These are phyloP conservation scores for Peucedramus taeniatus DNA, from an alignment of 2,113 vertebrate species.

Conservation along the genomic window DNA sequence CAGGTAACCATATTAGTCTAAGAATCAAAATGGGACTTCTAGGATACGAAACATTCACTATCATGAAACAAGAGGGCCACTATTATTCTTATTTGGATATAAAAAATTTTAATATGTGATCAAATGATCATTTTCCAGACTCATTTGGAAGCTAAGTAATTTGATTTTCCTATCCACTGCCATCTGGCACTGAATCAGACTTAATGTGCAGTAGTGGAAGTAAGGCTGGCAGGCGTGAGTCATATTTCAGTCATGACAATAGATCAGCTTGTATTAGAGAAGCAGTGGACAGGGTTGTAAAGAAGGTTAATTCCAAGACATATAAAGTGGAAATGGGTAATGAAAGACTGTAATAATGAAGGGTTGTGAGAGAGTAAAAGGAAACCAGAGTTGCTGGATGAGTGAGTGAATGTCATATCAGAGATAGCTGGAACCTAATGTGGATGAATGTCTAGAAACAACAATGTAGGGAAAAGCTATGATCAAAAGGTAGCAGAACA, in stretches of 20 bases:
- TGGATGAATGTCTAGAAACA: neutral
- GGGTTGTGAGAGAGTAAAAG: neutral
- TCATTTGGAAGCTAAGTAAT: neutral
- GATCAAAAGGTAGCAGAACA: neutral
- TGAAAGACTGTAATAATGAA: neutral
- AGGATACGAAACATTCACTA: neutral
- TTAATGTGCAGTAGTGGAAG: neutral
- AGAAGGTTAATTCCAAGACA: neutral
- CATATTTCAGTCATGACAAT: neutral
- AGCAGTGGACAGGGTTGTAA: neutral
- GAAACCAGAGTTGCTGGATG: neutral
- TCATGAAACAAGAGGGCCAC: neutral
- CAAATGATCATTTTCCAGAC: neutral
- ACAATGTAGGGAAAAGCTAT: neutral
- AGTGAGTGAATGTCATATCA: neutral
- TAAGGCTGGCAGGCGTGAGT: neutral
- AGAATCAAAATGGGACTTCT: neutral
- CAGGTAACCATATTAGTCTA: neutral
- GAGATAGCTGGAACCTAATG: neutral
- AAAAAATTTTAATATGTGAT: neutral
- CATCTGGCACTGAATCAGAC: neutral
- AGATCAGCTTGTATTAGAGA: neutral
- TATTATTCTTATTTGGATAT: neutral
- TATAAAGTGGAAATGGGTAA: neutral
- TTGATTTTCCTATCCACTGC: neutral